phyloP scores from a whole-genome alignment of 2,888 invertebrate species.

The Poecilus cupreus region DNA sequence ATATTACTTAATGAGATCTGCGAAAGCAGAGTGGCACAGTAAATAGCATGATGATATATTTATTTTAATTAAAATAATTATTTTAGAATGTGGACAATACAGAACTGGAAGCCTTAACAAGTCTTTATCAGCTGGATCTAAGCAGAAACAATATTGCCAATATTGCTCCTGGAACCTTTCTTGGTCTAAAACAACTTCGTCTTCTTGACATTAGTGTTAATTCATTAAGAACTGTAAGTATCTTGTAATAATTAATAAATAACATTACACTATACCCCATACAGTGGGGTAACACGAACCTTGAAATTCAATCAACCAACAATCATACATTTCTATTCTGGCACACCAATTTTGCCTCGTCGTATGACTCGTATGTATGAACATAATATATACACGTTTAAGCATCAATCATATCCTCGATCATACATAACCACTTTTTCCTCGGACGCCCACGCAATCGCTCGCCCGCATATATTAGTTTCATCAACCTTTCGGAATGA shows the following conservation, averaged over 20 bases:
- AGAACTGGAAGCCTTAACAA: slow-evolving; percentile 80
- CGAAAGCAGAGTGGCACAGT: background rate
- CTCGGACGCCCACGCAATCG: too few relatives aligned
- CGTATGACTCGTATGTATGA: too few relatives aligned
- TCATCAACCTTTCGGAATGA: too few relatives aligned
- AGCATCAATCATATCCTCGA: too few relatives aligned
- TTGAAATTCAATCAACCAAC: too few relatives aligned
- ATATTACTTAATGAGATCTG: too few relatives aligned
- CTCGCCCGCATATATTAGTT: too few relatives aligned
- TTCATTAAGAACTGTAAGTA: slow-evolving; percentile 87
- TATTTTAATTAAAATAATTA: background rate
- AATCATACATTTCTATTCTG: too few relatives aligned
- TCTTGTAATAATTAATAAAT: background rate
- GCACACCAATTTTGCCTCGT: too few relatives aligned
- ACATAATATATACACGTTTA: too few relatives aligned
- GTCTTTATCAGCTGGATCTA: slow-evolving; percentile 85
- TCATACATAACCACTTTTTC: too few relatives aligned
- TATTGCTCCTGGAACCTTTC: slow-evolving; percentile 87
- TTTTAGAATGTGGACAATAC: slow-evolving; percentile 85
- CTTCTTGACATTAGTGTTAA: slow-evolving; percentile 90
- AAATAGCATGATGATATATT: background rate
- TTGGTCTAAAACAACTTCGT: slow-evolving; percentile 81
- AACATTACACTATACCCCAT: background rate
- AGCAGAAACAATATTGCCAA: slow-evolving; percentile 90
- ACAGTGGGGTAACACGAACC: too few relatives aligned